These are phyloP conservation scores for Apamea sordens DNA, from an alignment of 2,888 invertebrate species.

Conservation along the genomic window DNA sequence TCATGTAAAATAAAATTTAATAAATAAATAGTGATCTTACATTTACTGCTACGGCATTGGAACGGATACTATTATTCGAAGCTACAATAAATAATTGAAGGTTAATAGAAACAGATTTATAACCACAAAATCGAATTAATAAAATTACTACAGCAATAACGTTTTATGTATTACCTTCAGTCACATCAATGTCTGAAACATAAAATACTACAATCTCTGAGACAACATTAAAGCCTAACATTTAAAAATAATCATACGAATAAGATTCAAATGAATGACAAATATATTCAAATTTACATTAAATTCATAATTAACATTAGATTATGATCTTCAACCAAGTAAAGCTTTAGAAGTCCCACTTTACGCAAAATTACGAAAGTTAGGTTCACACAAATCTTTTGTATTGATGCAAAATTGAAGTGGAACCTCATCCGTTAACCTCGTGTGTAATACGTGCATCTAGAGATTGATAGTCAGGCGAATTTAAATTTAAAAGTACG, in stretches of 20 bases:
- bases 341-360: slow-evolving; percentile 26
- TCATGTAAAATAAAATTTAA: background rate
- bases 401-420: background rate
- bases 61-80: slow-evolving; percentile 12
- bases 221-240: slow-evolving; percentile 23
- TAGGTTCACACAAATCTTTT: no score
- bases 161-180: slow-evolving; percentile 42
- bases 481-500: background rate
- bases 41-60: background rate
- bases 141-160: slow-evolving; percentile 11
- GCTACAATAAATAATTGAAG: slow-evolving; percentile 7
- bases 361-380: background rate
- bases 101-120: slow-evolving; percentile 11
- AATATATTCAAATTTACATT: slow-evolving; percentile 41
- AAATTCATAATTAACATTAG: slow-evolving; percentile 45
- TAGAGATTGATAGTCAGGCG: background rate
- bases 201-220: slow-evolving; percentile 18
- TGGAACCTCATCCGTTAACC: no score
- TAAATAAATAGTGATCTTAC: background rate
- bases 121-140: slow-evolving; percentile 12
- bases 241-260: slow-evolving; percentile 25
- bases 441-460: background rate
- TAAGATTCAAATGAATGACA: slow-evolving; percentile 24
- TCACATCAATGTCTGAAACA: slow-evolving; percentile 27
- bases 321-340: slow-evolving; percentile 34